Evolutionary conservation across 2,113 vertebrate species (phyloP).

Genomic region (Chrysochloris asiatica): DNA sequence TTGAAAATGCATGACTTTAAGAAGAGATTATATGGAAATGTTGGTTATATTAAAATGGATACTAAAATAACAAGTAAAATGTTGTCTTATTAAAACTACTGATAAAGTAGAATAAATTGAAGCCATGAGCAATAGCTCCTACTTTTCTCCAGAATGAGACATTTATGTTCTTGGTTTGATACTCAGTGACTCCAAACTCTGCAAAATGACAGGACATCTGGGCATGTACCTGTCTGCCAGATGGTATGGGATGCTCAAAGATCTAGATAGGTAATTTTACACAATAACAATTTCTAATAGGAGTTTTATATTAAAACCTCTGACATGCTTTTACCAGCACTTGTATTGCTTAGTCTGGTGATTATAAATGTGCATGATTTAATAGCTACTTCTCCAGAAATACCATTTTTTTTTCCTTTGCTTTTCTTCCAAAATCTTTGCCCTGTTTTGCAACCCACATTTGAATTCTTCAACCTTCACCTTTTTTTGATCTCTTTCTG

Average conservation of each 20-base stretch:
- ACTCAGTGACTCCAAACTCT: conserved; percentile 27
- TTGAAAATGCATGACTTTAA: neutral
- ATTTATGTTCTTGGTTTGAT: conserved; percentile 33
- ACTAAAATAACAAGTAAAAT: neutral
- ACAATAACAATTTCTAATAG: conserved; percentile 65
- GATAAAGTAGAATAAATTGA: neutral
- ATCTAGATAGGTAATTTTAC: conserved; percentile 64
- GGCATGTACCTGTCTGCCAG: conserved; percentile 28
- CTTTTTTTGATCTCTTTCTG: conserved; percentile 53
- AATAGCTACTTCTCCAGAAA: conserved; percentile 64
- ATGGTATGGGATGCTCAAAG: conserved; percentile 47
- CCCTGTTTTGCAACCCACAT: conserved; percentile 26
- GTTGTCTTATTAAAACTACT: neutral
- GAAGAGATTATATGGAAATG: neutral
- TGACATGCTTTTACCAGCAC: conserved; percentile 64
- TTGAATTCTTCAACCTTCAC: conserved; percentile 27
- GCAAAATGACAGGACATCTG: conserved; percentile 61
- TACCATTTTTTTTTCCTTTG: neutral
- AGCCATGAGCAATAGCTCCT: neutral
- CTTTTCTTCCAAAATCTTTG: conserved; percentile 41
- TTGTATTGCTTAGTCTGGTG: conserved; percentile 54
- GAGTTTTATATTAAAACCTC: conserved; percentile 68
- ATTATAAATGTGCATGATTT: conserved; percentile 66
- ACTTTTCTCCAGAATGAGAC: neutral
- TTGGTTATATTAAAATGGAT: neutral